Base-by-base conservation (phyloP, 1,140 invertebrate species). In the Chrysopa pallens region DNA sequence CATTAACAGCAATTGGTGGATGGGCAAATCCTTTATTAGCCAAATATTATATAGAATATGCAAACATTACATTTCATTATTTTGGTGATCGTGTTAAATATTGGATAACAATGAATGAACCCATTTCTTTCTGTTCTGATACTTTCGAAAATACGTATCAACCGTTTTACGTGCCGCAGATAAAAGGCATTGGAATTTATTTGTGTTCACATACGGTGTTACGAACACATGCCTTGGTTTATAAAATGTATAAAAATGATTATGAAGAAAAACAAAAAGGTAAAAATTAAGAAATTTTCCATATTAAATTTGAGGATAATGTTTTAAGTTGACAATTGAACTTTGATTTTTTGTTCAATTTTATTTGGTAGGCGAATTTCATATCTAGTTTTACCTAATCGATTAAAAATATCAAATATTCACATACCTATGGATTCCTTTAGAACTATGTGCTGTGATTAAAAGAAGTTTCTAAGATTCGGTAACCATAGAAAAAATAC, bases 101-200 rank as follows among this genome's bases (percentile, higher is more conserved):
- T 7, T 73, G 70, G 70, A 67, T 71, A 23, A 73, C 69, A 0
- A 61, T 74, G 38, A 73, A 73, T 45, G 71, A 73, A 45, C 69
- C 69, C 8, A 50, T 49, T 0, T 54, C 58, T 5, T 61, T 65
- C 51, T 64, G 64, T 29, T 1, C 8, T 5, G 17, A 23, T 23
- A 23, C 17, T 23, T 23, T 23, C 17, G 17, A 23, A 23, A 23
- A 23, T 23, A 5, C 17, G 5, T 5, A 23, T 3, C 17, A 23
- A 23, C 17, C 17, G 17, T 23, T 23, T 23, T 3, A 23, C 5
- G 17, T 23, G 5, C 17, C 17, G 5, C 17, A 23, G 17, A 23
- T 23, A 23, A 23, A 23, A 23, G 73, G 36, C 62, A 69, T 43
- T 68, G 69, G 67, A 48, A 46, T 48, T 49, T 74, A 74, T 52